These are phyloP conservation scores for Malurus melanocephalus DNA, from an alignment of 2,113 vertebrate genomes.

Conservation along the genomic window DNA sequence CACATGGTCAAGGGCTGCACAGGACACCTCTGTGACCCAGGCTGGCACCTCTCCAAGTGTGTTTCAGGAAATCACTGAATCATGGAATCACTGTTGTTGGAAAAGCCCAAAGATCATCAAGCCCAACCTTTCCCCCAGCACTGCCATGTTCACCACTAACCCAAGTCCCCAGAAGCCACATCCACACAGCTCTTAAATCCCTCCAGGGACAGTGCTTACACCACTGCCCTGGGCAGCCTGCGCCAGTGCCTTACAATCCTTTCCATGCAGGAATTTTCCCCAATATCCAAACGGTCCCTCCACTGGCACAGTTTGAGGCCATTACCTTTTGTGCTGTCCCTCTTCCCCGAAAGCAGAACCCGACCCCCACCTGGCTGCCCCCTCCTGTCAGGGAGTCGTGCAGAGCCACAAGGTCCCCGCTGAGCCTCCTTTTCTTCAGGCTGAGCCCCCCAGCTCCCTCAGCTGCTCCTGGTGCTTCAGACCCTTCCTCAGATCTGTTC, in stretches of 20 bases:
- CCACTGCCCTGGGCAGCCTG: neutral
- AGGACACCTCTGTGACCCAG: too few species aligned
- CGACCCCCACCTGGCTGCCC: accelerated
- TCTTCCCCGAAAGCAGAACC: neutral
- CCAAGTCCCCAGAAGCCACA: neutral
- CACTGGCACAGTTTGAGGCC: neutral
- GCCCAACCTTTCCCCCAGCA: neutral
- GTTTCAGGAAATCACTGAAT: neutral
- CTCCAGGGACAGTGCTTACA: neutral
- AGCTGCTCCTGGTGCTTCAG: neutral
- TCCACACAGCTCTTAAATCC: neutral
- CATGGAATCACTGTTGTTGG: neutral
- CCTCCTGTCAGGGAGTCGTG: neutral
- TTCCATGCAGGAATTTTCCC: neutral
- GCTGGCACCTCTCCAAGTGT: neutral
- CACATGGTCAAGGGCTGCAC: accelerated
- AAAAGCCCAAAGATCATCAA: neutral
- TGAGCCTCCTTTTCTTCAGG: neutral
- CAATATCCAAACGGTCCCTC: neutral
- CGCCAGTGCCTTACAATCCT: neutral
- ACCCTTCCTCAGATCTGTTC: neutral
- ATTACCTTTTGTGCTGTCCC: neutral
- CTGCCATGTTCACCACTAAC: neutral
- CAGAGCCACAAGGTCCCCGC: neutral
- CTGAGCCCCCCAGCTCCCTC: neutral